Evolutionary conservation across 92 coral and sea anemone genomes (phyloP).

Genomic region (Scolanthus callimorphus): DNA sequence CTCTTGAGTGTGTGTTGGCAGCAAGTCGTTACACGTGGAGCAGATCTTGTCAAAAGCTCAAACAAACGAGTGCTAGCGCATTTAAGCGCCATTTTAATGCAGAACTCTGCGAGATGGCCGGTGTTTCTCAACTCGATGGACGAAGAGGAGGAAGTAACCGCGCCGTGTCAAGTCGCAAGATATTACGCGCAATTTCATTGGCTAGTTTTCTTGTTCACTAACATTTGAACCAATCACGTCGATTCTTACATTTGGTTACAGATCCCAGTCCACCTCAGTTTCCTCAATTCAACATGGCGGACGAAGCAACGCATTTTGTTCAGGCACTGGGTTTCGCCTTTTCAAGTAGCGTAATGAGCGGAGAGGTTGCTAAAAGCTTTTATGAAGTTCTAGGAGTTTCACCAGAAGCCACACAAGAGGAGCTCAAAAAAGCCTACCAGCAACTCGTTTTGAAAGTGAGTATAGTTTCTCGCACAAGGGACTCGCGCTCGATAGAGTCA

Average conservation of each 20-base stretch:
- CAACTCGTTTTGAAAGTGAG: slow-evolving; percentile 65
- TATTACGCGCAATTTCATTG: slow-evolving; percentile 32
- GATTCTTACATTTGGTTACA: slow-evolving; percentile 4
- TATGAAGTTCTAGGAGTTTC: slow-evolving; percentile 81
- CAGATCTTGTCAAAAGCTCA: slow-evolving; percentile 5
- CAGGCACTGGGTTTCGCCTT: no score
- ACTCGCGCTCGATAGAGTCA: no score
- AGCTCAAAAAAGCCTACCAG: slow-evolving; percentile 80
- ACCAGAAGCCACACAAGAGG: slow-evolving; percentile 51
- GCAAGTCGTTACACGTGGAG: neutral
- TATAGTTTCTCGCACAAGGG: no score
- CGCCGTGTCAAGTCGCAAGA: neutral
- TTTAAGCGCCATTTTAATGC: slow-evolving; percentile 22
- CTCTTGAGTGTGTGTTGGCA: neutral
- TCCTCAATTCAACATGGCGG: slow-evolving; percentile 49
- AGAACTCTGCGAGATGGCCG: neutral
- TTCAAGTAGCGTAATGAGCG: no score
- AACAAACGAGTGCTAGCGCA: slow-evolving; percentile 17
- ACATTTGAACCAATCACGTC: slow-evolving; percentile 21
- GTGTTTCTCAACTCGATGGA: neutral
- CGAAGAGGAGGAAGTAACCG: slow-evolving; percentile 15
- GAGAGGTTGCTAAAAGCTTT: slow-evolving; percentile 16
- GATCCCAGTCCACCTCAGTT: slow-evolving; percentile 9
- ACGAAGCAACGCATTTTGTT: neutral
- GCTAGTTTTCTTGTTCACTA: neutral